Evolutionary conservation across 2,888 invertebrate species (phyloP).

Genomic region (Drosophila subquinaria): DNA sequence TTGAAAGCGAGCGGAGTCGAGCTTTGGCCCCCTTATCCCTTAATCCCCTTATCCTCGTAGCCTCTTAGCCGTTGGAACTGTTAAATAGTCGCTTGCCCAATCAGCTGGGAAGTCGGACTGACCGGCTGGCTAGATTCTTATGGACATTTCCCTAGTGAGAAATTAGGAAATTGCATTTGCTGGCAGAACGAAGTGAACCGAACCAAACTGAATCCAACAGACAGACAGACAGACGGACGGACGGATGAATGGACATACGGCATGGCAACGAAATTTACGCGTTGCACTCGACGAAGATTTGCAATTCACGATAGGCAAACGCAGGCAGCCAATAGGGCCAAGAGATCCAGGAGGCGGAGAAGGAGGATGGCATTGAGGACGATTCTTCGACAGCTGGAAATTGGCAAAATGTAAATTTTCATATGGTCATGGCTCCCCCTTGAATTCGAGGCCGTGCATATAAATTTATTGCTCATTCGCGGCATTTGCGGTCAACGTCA

Average conservation of each 20-base stretch:
- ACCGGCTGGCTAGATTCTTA: slow-evolving; percentile 62
- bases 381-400: slow-evolving; percentile 76
- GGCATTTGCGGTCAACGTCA: slow-evolving; percentile 46
- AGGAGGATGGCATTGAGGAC: background rate
- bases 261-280: slow-evolving; percentile 69
- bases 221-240: background rate
- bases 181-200: slow-evolving; percentile 42
- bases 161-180: slow-evolving; percentile 84
- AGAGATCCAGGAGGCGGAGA: slow-evolving; percentile 10
- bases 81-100: slow-evolving; percentile 45
- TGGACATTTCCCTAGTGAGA: slow-evolving; percentile 81
- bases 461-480: slow-evolving; percentile 75
- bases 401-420: slow-evolving; percentile 84
- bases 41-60: background rate
- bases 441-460: slow-evolving; percentile 44
- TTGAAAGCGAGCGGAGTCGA: slow-evolving; percentile 56
- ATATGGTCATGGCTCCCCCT: slow-evolving; percentile 48
- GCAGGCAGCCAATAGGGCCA: slow-evolving; percentile 48
- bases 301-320: slow-evolving; percentile 61
- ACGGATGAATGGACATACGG: slow-evolving; percentile 25
- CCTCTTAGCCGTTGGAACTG: background rate
- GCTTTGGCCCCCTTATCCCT: slow-evolving; percentile 34
- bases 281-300: slow-evolving; percentile 61
- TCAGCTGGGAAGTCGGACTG: slow-evolving; percentile 51
- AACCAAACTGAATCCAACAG: slow-evolving; percentile 9